These are phyloP conservation scores for Frankliniella intonsa DNA, from an alignment of 2,888 invertebrate species.

Conservation along the genomic window DNA sequence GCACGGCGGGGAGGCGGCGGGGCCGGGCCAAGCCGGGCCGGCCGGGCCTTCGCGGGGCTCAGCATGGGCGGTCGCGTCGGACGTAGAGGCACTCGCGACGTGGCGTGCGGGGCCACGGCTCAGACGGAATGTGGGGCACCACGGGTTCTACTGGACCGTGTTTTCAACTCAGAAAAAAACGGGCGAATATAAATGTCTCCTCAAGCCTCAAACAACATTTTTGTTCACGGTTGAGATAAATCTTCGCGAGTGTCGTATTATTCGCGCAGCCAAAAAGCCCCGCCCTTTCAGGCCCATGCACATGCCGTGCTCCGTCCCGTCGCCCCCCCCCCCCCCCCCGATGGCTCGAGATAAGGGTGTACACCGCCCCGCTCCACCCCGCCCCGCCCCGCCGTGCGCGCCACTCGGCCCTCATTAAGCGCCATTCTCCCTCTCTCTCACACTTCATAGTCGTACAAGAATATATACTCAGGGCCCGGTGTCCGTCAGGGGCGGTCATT, in stretches of 20 bases:
- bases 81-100: too few relatives aligned
- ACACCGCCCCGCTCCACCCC: background rate
- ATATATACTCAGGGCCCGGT: slow-evolving; percentile 4
- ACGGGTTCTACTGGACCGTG: too few relatives aligned
- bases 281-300: background rate
- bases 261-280: background rate
- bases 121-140: too few relatives aligned
- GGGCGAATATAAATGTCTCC: background rate
- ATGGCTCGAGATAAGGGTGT: background rate
- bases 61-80: too few relatives aligned
- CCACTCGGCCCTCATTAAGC: slow-evolving; percentile 3
- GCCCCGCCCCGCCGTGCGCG: background rate
- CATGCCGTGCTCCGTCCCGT: background rate
- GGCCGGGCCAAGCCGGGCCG: too few relatives aligned
- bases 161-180: too few relatives aligned
- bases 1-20: too few relatives aligned
- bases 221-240: background rate
- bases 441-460: background rate
- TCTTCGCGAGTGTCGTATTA: background rate
- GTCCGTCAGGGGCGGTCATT: slow-evolving; percentile 1
- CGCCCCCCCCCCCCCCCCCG: background rate
- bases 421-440: background rate
- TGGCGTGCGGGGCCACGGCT: too few relatives aligned
- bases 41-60: too few relatives aligned
- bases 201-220: background rate